Evolutionary conservation across 92 coral and sea anemone species (phyloP), one percentile per base, ranked within the genome.

Genomic region (Nematostella vectensis): DNA sequence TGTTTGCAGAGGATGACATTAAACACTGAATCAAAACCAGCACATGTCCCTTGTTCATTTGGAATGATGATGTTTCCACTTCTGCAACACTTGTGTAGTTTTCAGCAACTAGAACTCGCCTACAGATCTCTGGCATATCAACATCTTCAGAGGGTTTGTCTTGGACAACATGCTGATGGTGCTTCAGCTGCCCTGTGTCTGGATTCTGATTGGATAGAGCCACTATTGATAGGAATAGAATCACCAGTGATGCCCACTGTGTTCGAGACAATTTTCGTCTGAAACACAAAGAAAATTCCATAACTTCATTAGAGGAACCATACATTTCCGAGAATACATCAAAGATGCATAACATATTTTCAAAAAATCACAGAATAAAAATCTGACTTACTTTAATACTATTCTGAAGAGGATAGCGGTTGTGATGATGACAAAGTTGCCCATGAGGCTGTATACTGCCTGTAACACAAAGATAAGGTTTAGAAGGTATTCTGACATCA

Each of bases 161-260:
- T n/a, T 60, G 51, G 9, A 66, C 43, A 21, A 74, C 47, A 44
- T 70, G 77, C 15, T 75, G 78, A 29, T 59, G 78, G 16, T 74
- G 77, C 36, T 74, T 67, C 8, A 33, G 52, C 15, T 68, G 52
- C 6, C 48, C 28, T 11, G 57, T 30, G 44, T 74, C 72, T 10
- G 49, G 53, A 25, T 54, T 48, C 17, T 68, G 69, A 54, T 67
- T 65, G 21, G 87, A 80, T 4, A 80, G 62, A 11, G 77, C 69
- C 21, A 80, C 75, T 28, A 80, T 80, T 53, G 87, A 80, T 15
- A 80, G 49, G 47, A 80, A 74, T 37, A 80, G 38, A n/a, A 80
- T 68, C 39, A 75, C 36, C 6, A 80, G 59, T 3, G 87, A 58
- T 15, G 87, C 87, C 82, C 87, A 80, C 39, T 80, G 87, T 45